Percentiles rank a stretch among this genome's conserved stretches.
These are phyloP conservation scores for Chauna torquata DNA, from an alignment of 2,113 vertebrate genomes.

Conservation along the genomic window DNA sequence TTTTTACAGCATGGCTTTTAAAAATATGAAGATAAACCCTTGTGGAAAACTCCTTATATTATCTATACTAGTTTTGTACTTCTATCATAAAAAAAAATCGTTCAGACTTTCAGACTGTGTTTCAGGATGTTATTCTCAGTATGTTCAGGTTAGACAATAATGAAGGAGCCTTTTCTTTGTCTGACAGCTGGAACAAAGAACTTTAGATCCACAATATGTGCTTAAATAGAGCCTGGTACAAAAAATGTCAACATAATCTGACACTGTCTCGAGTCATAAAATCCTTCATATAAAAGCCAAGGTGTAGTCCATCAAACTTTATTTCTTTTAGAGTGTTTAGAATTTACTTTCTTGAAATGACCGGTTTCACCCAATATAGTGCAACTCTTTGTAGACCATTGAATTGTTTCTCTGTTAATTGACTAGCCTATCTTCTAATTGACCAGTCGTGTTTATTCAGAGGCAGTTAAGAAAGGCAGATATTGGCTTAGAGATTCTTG, in stretches of 20 bases:
- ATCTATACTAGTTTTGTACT: neutral
- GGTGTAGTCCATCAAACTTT: neutral
- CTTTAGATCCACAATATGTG: neutral
- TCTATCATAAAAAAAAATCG: neutral
- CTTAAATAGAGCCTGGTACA: neutral
- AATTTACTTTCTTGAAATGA: neutral
- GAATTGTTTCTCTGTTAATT: neutral
- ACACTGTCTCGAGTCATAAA: neutral
- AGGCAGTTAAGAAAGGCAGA: neutral
- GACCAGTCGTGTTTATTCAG: neutral
- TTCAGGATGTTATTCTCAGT: neutral
- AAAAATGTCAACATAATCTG: neutral
- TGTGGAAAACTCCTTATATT: neutral
- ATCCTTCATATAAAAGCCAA: neutral
- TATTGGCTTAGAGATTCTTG: neutral
- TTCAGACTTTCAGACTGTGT: neutral
- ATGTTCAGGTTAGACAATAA: conserved; percentile 3
- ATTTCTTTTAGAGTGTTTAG: neutral
- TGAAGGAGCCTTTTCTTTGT: neutral
- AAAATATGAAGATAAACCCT: neutral
- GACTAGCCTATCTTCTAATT: neutral
- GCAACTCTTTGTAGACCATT: neutral
- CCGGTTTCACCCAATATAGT: neutral
- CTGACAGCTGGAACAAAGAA: conserved; percentile 22
- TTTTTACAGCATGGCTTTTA: neutral